Base-by-base conservation (phyloP, 2,113 vertebrate species). In the Cariama cristata region DNA sequence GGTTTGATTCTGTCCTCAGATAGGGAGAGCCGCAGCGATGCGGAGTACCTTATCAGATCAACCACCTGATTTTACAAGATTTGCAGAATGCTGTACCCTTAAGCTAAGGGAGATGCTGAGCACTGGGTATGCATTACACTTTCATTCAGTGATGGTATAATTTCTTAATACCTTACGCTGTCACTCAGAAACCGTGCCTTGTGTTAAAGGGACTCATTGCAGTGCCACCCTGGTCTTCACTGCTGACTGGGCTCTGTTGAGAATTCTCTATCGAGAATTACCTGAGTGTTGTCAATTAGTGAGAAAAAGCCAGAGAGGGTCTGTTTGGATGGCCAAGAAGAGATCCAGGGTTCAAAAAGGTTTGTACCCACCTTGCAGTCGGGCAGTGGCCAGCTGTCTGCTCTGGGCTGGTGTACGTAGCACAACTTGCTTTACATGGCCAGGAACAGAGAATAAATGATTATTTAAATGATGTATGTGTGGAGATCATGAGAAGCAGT, bases 51-150 rank as follows among this genome's bases (percentile, higher is more conserved):
- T 89, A 88, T 91, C 59, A 94, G 90, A 97, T 97, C 88, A 97
- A 68, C 62, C 86, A 85, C 67, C 94, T 96, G 96, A 97, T 97
- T 95, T 97, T 92, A 98, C 97, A 97, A 95, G 94, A 95, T 93
- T 71, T 89, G 79, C 87, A 95, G 92, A 90, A 71, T 79, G 90
- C 82, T 87, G 53, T 95, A 77, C 87, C 95, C 63, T 60, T 82
- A 53, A 86, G 96, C 96, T 69, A 76, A 73, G 72, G 59, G 66
- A 93, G 79, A 79, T 45, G 88, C 84, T 91, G 94, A 94, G 91
- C 50, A 5, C 77, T 76, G 74, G 24, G 33, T 94, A 40, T 23
- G 52, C 2, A 2, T 35, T 82, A 24, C 21, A 8, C 55, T 90
- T 73, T 53, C 67, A 63, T 66, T 91, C 83, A 90, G 50, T 5